Conservation (phyloP, 2,797 vertebrate species). For the Borostomias antarcticus region DNA sequence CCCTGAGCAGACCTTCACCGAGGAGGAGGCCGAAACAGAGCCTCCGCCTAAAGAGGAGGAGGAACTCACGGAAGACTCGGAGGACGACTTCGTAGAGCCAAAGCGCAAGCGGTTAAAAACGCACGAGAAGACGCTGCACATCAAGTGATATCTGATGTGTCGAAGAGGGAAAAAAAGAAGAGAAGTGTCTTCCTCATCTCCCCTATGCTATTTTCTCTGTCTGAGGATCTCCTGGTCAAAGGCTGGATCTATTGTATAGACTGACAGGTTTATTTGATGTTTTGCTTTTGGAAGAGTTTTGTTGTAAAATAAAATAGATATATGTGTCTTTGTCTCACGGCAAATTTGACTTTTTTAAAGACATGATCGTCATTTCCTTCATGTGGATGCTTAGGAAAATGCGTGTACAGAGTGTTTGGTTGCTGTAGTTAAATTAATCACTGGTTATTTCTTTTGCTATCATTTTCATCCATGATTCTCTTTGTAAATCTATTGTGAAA, state of each 20-base stretch:
- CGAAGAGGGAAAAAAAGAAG: conserved; percentile 1
- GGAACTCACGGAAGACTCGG: conserved; percentile 92
- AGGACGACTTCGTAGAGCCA: conserved; percentile 94
- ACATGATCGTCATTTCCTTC: conserved; percentile 49
- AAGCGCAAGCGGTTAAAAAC: conserved; percentile 96
- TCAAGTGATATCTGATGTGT: conserved; percentile 84
- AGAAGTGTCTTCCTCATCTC: conserved; percentile 64
- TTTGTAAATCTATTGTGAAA: conserved; percentile 82
- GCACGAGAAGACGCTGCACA: conserved; percentile 92
- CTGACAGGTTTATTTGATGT: conserved; percentile 52
- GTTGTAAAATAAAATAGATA: conserved; percentile 33
- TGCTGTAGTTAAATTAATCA: conserved; percentile 65
- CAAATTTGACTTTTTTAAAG: conserved; percentile 35
- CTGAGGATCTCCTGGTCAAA: conserved; percentile 42
- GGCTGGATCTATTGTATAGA: conserved; percentile 61
- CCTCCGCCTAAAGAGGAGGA: conserved; percentile 78
- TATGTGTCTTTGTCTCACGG: conserved; percentile 37
- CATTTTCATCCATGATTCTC: conserved; percentile 63
- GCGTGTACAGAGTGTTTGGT: conserved; percentile 71
- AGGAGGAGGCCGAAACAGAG: conserved; percentile 83
- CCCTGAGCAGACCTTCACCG: conserved; percentile 93
- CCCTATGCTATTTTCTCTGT: conserved; percentile 34
- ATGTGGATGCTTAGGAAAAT: conserved; percentile 49
- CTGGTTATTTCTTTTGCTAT: conserved; percentile 54
- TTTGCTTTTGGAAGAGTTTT: conserved; percentile 47